A percentile compares a stretch with the other conserved stretches of the same genome.
Conservation (phyloP, 1,140 invertebrate species). For the Drosophila watanabei region DNA sequence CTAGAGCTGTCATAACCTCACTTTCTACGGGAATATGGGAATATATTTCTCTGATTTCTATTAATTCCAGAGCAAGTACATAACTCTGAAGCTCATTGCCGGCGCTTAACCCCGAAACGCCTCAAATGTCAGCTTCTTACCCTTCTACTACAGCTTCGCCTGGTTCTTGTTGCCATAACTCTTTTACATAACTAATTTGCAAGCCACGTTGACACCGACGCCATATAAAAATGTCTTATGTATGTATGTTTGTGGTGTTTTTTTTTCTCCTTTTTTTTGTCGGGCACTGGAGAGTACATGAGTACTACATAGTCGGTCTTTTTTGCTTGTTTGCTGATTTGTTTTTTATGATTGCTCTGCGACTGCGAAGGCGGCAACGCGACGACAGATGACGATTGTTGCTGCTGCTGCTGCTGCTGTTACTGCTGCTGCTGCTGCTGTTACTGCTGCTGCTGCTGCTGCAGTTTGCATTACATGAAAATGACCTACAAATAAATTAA, state of each 20-base stretch:
- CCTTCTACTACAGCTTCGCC: conserved; percentile 20
- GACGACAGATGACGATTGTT: conserved; percentile 23
- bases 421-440: conserved; percentile 25
- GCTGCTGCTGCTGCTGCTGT: conserved; percentile 9
- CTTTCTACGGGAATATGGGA: no score
- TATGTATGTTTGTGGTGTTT: conserved; percentile 16
- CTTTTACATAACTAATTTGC: conserved; percentile 65
- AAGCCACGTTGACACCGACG: conserved; percentile 51
- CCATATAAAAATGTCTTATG: conserved; percentile 49
- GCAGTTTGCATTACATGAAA: conserved; percentile 70
- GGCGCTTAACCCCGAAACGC: conserved; percentile 45
- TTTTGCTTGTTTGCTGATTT: conserved; percentile 38
- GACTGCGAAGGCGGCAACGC: conserved; percentile 22
- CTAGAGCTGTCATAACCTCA: not conserved
- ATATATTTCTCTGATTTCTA: not conserved
- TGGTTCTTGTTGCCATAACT: conserved; percentile 57
- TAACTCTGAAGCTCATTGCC: conserved; percentile 36
- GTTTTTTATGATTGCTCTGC: conserved; percentile 59
- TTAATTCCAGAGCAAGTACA: conserved; percentile 17
- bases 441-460: conserved; percentile 33
- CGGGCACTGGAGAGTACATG: conserved; percentile 25
- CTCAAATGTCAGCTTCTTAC: conserved; percentile 70
- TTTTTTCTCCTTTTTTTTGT: conserved; percentile 12
- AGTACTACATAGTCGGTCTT: conserved; percentile 4
- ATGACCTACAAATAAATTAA: conserved; percentile 78